Base-by-base conservation (phyloP, 2,797 vertebrate species). In the Triplophysa yarkandensis region DNA sequence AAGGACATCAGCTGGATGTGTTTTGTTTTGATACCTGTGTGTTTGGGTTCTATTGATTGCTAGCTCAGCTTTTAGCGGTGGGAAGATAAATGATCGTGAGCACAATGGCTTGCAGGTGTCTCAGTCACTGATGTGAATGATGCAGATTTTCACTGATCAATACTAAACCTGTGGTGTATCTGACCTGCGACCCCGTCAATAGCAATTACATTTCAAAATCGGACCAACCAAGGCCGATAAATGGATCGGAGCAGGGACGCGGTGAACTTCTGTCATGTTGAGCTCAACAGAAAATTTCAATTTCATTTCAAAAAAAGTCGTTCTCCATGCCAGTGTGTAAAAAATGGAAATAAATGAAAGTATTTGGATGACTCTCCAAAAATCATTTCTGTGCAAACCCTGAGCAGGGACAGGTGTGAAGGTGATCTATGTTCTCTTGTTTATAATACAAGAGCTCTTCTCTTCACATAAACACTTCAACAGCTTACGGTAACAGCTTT, bases 131-230 rank as follows among this genome's bases (percentile, higher is more conserved):
- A 79, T 64, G 57, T 81, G 77, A 83, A 65, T 81, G 80, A 82
- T 84, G 81, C 48, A 80, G 75, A 84, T 74, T 80, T 81, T 72
- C 71, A 2, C 39, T 48, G 27, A 80, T 80, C 80, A 25, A 84
- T 85, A 69, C 34, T 71, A 58, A 79, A 65, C 71, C 64, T 76
- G 60, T 69, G 68, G 63, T 78, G 43, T 71, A 71, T 70, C 63
- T 73, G 48, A 77, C 68, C 76, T 64, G n/a, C 52, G 62, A 83
- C 66, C 57, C 68, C 71, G 71, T 75, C 78, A 68, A 73, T 77
- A 81, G 71, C 63, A 68, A 73, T 76, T 75, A 67, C 57, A 41
- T 60, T 70, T 78, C 43, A 63, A 79, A 48, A 52, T n/a, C 11
- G 80, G 73, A 76, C 58, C 68, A 52, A 71, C 41, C 52, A 27